A percentile compares a stretch with the other conserved stretches of the same genome.
Evolutionary conservation across 1,140 invertebrate genomes (phyloP).

Genomic region (Philopotamus ludificatus): DNA sequence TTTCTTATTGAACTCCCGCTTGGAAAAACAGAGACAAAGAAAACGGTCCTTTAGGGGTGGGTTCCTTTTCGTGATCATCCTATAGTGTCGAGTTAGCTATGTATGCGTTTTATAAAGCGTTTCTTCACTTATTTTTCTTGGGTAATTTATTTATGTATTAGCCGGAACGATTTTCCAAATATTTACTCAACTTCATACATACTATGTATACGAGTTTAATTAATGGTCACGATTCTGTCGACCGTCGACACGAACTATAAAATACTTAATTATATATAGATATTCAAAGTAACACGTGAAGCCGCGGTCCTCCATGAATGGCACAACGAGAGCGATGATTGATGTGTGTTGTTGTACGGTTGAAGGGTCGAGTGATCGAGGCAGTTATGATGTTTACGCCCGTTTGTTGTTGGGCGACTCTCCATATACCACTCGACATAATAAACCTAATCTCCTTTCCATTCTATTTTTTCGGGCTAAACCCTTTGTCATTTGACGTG

Average conservation of each 20-base stretch:
- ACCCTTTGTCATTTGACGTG: conserved; percentile 31
- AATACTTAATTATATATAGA: too few species aligned
- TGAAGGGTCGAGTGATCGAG: conserved; percentile 17
- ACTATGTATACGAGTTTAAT: not conserved
- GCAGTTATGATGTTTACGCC: conserved; percentile 30
- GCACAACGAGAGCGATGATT: conserved; percentile 10
- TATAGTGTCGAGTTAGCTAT: conserved; percentile 32
- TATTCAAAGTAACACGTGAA: too few species aligned
- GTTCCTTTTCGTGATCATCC: not conserved
- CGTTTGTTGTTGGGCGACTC: conserved; percentile 14
- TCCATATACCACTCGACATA: conserved; percentile 28
- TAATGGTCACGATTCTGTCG: not conserved
- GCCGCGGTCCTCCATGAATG: too few species aligned
- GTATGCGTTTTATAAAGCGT: conserved; percentile 38
- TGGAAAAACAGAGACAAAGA: too few species aligned
- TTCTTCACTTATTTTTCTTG: conserved; percentile 1
- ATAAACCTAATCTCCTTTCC: conserved; percentile 37
- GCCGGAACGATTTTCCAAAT: too few species aligned
- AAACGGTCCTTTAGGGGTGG: too few species aligned
- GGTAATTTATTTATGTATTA: conserved; percentile 35
- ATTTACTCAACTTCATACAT: too few species aligned
- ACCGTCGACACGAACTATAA: too few species aligned
- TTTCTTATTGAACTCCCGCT: too few species aligned
- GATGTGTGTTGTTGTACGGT: not conserved
- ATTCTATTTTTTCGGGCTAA: conserved; percentile 30